Evolutionary conservation across 2,888 invertebrate genomes (phyloP), one percentile per base, ranked within the genome.

Genomic region (Drosophila recens): DNA sequence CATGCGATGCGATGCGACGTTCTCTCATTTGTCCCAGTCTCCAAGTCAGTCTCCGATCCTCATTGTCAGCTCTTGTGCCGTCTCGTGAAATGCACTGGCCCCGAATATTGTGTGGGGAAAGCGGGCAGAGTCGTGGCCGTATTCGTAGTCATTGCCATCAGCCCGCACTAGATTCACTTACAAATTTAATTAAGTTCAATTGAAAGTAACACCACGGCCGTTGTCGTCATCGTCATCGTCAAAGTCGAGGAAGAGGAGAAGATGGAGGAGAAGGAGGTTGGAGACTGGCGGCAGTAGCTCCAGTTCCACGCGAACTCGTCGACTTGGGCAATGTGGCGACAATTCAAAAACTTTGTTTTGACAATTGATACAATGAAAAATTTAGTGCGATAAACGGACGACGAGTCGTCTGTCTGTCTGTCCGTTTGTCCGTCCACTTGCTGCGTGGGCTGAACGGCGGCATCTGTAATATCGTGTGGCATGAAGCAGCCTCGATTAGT

Each of bases 171-270:
- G 91, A 92, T 92, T 92, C 92, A 91, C 91, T 92, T 92, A 92
- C 91, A 92, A 92, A 92, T 92, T 92, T 92, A 92, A 92, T 92
- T 92, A 92, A 92, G 90, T 90, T 89, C 92, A 92, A 92, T 92
- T 92, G 91, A 89, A 84, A 90, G 89, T 79, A 88, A 90, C 87
- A 91, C 80, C 87, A 87, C 66, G 72, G 71, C 67, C 59, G 90
- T 58, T 63, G 72, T 64, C 61, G 53, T 54, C 38, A 40, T 46
- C 54, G 71, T 45, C 51, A 36, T 23, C 43, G 52, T 15, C 45
- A 48, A 36, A 59, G 38, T 67, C 53, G 38, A 40, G 10, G 63
- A 40, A 13, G 52, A 17, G 27, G 30, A 33, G 61, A 54, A 43
- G 67, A 23, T 13, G 59, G 17, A 33, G 61, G 58, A 43, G 67